phyloP scores from a whole-genome alignment of 1,140 invertebrate genomes.

The Drosophila gunungcola region DNA sequence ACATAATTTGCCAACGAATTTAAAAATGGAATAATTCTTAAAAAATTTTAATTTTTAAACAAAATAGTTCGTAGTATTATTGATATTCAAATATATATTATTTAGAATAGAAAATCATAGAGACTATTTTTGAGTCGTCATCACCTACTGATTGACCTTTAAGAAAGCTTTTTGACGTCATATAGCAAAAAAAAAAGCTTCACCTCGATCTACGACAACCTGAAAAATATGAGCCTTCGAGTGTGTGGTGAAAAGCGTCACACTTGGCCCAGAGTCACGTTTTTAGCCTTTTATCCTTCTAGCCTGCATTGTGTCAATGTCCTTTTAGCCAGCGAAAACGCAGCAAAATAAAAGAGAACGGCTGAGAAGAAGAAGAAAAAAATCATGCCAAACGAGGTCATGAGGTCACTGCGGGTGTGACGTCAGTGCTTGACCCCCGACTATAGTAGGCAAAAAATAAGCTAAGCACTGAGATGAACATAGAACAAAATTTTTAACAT shows the following conservation, averaged over 20 bases:
- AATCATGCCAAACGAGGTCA: slow-evolving; percentile 49
- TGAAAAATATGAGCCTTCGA: slow-evolving; percentile 2
- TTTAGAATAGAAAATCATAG: background rate
- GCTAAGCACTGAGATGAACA: background rate
- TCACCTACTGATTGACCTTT: slow-evolving; percentile 31
- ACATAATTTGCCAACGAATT: too few species aligned
- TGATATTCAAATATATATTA: too few species aligned
- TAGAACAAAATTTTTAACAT: too few species aligned
- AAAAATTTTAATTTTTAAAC: too few species aligned
- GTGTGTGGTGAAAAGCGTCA: slow-evolving; percentile 53
- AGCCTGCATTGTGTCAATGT: slow-evolving; percentile 45
- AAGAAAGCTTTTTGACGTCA: slow-evolving; percentile 42
- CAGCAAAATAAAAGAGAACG: background rate
- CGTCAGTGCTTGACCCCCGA: slow-evolving; percentile 36
- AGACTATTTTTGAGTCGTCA: slow-evolving; percentile 24
- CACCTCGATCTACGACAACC: slow-evolving; percentile 26
- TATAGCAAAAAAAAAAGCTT: slow-evolving; percentile 25
- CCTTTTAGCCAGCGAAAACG: slow-evolving; percentile 24
- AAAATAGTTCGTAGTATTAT: too few species aligned
- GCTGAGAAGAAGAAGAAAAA: background rate
- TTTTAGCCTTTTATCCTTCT: slow-evolving; percentile 9
- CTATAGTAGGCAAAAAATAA: too few species aligned
- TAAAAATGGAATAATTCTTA: too few species aligned
- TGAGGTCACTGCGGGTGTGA: slow-evolving; percentile 50
- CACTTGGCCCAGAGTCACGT: slow-evolving; percentile 25